Percentiles rank a stretch among this genome's conserved stretches.
Conservation (phyloP, 2,888 invertebrate genomes). For the Drosophila nr. fundita region DNA sequence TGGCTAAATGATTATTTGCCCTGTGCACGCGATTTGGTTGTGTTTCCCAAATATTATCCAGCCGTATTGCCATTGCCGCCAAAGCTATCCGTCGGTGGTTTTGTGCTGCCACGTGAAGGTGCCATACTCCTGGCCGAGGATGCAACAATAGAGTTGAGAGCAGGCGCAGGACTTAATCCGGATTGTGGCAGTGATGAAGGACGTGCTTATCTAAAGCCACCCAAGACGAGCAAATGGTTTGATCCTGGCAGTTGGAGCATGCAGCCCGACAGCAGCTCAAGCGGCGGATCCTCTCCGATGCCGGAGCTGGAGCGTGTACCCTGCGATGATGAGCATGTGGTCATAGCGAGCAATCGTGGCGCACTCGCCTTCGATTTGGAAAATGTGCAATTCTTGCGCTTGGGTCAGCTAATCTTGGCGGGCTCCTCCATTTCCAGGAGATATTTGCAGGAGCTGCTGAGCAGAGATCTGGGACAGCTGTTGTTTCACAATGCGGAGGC, state of each 20-base stretch:
- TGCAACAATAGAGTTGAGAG: conserved; percentile 56
- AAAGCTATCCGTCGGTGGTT: conserved; percentile 68
- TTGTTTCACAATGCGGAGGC: conserved; percentile 79
- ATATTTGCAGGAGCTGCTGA: conserved; percentile 77
- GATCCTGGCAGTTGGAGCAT: conserved; percentile 81
- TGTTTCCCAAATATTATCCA: conserved; percentile 80
- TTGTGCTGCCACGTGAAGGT: conserved; percentile 77
- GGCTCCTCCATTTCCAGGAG: conserved; percentile 77
- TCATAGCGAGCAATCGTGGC: conserved; percentile 68
- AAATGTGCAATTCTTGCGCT: conserved; percentile 70
- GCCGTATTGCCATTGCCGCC: conserved; percentile 77
- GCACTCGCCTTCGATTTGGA: conserved; percentile 81
- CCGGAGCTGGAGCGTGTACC: conserved; percentile 83
- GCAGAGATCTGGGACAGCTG: conserved; percentile 81
- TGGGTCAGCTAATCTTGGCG: conserved; percentile 80
- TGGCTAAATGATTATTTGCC: conserved; percentile 81
- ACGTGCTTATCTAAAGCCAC: conserved; percentile 68
- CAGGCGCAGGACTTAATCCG: conserved; percentile 44
- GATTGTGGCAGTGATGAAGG: conserved; percentile 67
- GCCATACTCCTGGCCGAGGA: conserved; percentile 77
- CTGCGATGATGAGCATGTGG: conserved; percentile 82
- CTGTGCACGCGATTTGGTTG: conserved; percentile 77
- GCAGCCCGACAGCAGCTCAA: conserved; percentile 23
- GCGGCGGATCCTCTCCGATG: conserved; percentile 10
- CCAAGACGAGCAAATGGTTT: conserved; percentile 81